Percentiles rank a stretch among this genome's conserved stretches.
These are phyloP conservation scores for Pheosia tremula DNA, from an alignment of 2,888 invertebrate species.

Conservation along the genomic window DNA sequence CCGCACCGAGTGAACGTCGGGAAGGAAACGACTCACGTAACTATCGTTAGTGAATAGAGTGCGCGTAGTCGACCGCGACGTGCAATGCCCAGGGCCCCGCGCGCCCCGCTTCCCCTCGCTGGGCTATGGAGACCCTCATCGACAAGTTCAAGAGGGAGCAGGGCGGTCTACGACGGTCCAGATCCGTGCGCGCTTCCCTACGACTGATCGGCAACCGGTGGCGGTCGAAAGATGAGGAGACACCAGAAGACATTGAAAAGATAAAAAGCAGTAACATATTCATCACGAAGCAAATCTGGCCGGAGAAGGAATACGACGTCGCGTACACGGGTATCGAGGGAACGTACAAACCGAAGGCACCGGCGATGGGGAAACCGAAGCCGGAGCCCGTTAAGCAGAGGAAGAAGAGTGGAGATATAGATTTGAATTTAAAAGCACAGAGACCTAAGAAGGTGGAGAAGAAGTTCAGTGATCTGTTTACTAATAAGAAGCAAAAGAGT, in stretches of 20 bases:
- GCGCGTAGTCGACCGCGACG: constrained; percentile 78
- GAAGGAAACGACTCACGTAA: constrained; percentile 73
- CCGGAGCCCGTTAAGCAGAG: constrained; percentile 62
- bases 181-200: constrained; percentile 89
- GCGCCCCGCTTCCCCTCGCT: constrained; percentile 67
- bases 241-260: constrained; percentile 60
- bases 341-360: constrained; percentile 76
- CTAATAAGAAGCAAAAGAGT: constrained; percentile 77
- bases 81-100: constrained; percentile 78
- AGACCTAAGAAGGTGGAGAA: constrained; percentile 71
- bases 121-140: constrained; percentile 83
- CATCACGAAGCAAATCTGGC: constrained; percentile 70
- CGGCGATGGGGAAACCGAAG: constrained; percentile 74
- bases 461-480: constrained; percentile 78
- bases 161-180: constrained; percentile 84
- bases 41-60: constrained; percentile 80
- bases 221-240: constrained; percentile 77
- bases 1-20: constrained; percentile 79
- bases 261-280: constrained; percentile 69
- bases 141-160: constrained; percentile 81
- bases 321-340: constrained; percentile 77
- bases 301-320: constrained; percentile 72
- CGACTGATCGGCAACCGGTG: constrained; percentile 87
- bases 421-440: constrained; percentile 71
- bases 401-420: constrained; percentile 75